phyloP scores from a whole-genome alignment of 2,113 vertebrate genomes.

The Melospiza melodia region DNA sequence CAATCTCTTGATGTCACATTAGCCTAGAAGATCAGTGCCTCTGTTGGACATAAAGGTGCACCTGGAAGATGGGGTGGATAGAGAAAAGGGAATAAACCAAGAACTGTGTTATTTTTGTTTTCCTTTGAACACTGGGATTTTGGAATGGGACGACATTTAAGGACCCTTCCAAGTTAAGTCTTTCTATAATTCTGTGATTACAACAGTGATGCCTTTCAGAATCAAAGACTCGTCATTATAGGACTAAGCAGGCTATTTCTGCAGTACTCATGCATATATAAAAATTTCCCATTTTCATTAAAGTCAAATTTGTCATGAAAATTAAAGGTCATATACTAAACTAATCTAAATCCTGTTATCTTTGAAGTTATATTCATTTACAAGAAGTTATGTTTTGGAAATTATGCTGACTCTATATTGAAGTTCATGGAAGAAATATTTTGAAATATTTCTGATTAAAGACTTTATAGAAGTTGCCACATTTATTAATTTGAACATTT shows the following conservation, averaged over 20 bases:
- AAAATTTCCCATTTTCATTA: not conserved
- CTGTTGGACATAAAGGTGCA: not conserved
- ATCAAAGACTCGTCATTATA: not conserved
- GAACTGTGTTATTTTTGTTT: not conserved
- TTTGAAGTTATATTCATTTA: not conserved
- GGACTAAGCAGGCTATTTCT: not conserved
- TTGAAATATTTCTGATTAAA: not conserved
- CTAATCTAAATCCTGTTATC: not conserved
- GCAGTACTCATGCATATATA: not conserved
- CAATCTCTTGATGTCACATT: not conserved
- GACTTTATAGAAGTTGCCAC: rapidly evolving
- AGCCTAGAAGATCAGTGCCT: not conserved
- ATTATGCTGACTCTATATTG: not conserved
- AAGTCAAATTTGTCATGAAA: not conserved
- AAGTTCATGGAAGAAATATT: not conserved
- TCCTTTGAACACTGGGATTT: not conserved
- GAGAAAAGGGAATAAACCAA: not conserved
- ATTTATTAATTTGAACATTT: not conserved
- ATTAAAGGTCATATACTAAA: not conserved
- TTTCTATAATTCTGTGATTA: not conserved
- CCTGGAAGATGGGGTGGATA: not conserved
- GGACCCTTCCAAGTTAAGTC: not conserved
- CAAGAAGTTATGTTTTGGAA: not conserved
- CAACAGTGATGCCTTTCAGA: not conserved
- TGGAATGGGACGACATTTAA: not conserved